Evolutionary conservation across 2,797 vertebrate genomes (phyloP), one percentile per base, ranked within the genome.

Genomic region (Spinus pinus): DNA sequence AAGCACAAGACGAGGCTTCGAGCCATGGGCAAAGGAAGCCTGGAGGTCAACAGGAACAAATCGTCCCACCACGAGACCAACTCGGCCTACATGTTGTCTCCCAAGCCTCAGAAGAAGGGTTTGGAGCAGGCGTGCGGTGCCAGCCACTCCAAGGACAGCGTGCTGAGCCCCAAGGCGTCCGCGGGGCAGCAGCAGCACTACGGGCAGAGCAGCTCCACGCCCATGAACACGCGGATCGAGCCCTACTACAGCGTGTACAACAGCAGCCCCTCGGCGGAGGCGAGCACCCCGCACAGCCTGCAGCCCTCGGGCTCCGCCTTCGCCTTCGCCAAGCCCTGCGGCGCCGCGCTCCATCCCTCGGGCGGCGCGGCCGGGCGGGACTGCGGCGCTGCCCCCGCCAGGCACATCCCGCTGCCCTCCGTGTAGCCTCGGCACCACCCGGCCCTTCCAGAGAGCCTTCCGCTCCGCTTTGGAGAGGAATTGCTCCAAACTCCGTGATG

Each of bases 41-140:
- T 99, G 14, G 99, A 99, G 89, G 98, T 98, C 96, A 99, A 99
- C 96, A 98, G 99, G 93, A 99, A 99, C 97, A 99, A 99, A 91
- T 99, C 99, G 4, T 99, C 99, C 23, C 99, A 99, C 95, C 99
- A 99, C 1, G 99, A 99, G 96, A 99, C 99, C 89, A 99, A 99
- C 97, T 99, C 99, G 0, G 99, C 99, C 0, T 99, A 99, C 35
- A 94, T 99, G 94, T 95, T 99, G 85, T 99, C 99, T 14, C 99
- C 99, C 23, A 99, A 99, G 94, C 98, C 98, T 2, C 99, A 98
- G 91, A 98, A 98, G 91, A 98, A 98, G 97, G 98, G 99, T 86
- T 98, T 99, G 87, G 99, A 99, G 96, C 99, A 99, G 95, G 98
- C 99, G 2, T 99, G 99, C 7, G 99, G 99, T 31, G 99, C 98